These are phyloP conservation scores for Leptodactylus fuscus DNA, from an alignment of 2,113 vertebrate species.

Conservation along the genomic window DNA sequence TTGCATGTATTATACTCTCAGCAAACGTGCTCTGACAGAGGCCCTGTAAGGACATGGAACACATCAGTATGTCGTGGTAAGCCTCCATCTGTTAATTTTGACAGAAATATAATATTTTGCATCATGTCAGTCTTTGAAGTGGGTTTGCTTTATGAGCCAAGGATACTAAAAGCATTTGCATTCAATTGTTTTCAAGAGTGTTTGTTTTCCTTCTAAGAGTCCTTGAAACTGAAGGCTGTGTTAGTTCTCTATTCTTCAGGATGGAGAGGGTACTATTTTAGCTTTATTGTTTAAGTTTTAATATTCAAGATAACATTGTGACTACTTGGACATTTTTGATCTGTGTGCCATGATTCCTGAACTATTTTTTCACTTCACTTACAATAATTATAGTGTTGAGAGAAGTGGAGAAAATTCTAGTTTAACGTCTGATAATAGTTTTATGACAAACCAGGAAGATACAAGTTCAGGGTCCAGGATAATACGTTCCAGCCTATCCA, in stretches of 20 bases:
- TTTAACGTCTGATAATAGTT: too few species aligned
- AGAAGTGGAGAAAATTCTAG: too few species aligned
- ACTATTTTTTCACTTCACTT: neutral
- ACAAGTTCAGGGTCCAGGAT: too few species aligned
- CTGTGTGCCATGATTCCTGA: neutral
- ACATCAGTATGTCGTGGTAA: neutral
- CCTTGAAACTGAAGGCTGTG: neutral
- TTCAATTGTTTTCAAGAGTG: conserved; percentile 15
- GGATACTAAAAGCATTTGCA: conserved; percentile 9
- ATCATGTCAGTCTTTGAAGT: neutral
- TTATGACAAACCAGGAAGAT: too few species aligned
- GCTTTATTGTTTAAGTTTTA: neutral
- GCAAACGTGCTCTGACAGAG: conserved; percentile 2
- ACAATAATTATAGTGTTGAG: neutral
- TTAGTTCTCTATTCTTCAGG: neutral
- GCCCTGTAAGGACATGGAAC: conserved; percentile 20
- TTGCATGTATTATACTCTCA: neutral
- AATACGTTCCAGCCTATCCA: too few species aligned
- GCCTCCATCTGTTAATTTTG: conserved; percentile 20
- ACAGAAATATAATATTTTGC: conserved; percentile 10
- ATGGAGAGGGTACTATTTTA: neutral
- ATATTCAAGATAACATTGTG: neutral
- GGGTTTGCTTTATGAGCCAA: neutral
- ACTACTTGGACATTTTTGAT: neutral
- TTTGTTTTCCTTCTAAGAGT: neutral